phyloP scores from a whole-genome alignment of 2,888 invertebrate species.

The Leptinotarsa rubiginosa region DNA sequence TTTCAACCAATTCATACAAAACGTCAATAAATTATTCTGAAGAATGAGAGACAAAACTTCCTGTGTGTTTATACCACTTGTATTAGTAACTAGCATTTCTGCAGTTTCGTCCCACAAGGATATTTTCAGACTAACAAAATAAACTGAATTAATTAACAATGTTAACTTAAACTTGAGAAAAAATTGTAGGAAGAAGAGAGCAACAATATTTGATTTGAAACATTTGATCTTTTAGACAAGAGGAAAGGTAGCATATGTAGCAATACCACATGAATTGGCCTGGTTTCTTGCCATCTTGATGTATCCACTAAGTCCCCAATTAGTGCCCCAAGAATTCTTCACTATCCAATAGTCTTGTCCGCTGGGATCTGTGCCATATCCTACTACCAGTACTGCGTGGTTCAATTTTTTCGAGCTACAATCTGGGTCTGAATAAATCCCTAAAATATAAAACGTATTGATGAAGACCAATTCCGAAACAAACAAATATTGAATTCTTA shows the following conservation, averaged over 20 bases:
- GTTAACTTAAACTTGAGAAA: too few species aligned
- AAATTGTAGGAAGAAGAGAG: neutral
- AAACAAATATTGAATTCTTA: too few species aligned
- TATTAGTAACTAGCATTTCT: too few species aligned
- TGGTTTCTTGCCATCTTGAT: slow-evolving; percentile 89
- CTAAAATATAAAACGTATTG: slow-evolving; percentile 55
- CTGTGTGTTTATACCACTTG: too few species aligned
- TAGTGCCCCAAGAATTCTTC: slow-evolving; percentile 86
- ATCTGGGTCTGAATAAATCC: slow-evolving; percentile 72
- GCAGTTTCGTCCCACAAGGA: too few species aligned
- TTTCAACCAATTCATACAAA: too few species aligned
- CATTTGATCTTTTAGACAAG: slow-evolving; percentile 73
- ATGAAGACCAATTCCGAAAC: too few species aligned
- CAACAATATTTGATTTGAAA: neutral
- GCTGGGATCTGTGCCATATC: slow-evolving; percentile 81
- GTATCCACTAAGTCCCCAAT: slow-evolving; percentile 88
- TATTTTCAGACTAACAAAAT: too few species aligned
- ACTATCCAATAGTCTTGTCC: slow-evolving; percentile 88
- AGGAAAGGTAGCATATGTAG: slow-evolving; percentile 85
- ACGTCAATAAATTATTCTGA: too few species aligned
- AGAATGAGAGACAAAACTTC: too few species aligned
- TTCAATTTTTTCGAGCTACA: slow-evolving; percentile 81
- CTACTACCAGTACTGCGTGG: slow-evolving; percentile 88
- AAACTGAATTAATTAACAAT: too few species aligned
- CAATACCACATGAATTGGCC: slow-evolving; percentile 89